phyloP scores from a whole-genome alignment of 2,888 invertebrate genomes.

The Rosalia funebris region DNA sequence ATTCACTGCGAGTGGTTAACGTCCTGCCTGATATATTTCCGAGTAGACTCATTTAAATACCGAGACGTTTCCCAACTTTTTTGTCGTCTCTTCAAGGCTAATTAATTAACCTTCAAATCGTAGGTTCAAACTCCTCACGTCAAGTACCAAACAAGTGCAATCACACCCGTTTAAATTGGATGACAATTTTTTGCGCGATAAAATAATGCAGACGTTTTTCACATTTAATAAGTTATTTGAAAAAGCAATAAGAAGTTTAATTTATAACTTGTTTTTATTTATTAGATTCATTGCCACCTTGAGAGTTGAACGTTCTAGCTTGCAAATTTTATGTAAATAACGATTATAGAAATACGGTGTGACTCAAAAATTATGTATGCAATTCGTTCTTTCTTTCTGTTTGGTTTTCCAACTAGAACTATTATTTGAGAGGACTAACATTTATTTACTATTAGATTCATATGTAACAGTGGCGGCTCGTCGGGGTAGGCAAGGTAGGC shows the following conservation, averaged over 20 bases:
- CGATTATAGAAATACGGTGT: no score
- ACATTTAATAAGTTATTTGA: neutral
- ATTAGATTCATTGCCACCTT: conserved; percentile 15
- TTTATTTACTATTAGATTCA: no score
- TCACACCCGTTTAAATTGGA: conserved; percentile 21
- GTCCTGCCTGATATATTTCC: conserved; percentile 17
- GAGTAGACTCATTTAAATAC: conserved; percentile 24
- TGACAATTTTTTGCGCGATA: neutral
- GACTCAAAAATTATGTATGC: no score
- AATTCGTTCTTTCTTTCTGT: no score
- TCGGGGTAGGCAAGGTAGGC: no score
- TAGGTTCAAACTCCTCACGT: conserved; percentile 13
- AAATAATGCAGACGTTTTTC: conserved; percentile 2
- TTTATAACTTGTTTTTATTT: conserved; percentile 19
- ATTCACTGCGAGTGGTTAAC: conserved; percentile 5
- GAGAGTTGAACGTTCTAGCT: conserved; percentile 17
- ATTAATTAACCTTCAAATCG: conserved; percentile 24
- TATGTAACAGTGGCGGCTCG: no score
- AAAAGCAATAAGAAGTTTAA: conserved; percentile 9
- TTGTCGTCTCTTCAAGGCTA: conserved; percentile 23
- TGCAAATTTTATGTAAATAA: conserved; percentile 21
- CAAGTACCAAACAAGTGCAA: conserved; percentile 11
- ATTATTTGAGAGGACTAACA: no score
- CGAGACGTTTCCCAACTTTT: conserved; percentile 24
- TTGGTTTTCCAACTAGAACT: no score